Evolutionary conservation across 2,888 invertebrate species (phyloP).

Genomic region (Charanyca ferruginea): DNA sequence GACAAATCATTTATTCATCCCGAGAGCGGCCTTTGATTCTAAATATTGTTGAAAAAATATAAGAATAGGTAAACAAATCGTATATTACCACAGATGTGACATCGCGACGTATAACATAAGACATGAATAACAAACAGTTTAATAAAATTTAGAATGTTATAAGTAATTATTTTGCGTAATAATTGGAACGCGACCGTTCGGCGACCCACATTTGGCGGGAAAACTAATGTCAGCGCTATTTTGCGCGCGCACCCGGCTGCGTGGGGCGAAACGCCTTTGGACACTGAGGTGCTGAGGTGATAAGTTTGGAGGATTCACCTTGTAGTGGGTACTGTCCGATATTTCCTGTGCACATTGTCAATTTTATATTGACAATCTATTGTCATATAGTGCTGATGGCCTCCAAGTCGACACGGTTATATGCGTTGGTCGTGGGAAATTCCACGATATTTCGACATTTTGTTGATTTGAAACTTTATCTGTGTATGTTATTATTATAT

Average conservation of each 20-base stretch:
- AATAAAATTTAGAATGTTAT: constrained; percentile 59
- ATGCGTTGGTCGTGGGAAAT: no score
- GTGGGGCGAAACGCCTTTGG: constrained; percentile 67
- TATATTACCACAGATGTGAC: constrained; percentile 77
- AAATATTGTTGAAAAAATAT: neutral
- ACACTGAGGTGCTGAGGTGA: constrained; percentile 59
- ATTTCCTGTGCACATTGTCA: constrained; percentile 40
- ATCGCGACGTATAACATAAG: constrained; percentile 63
- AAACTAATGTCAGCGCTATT: constrained; percentile 84
- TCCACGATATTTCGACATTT: no score
- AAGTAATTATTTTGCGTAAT: constrained; percentile 63
- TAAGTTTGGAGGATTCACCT: constrained; percentile 68
- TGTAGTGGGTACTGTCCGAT: constrained; percentile 55
- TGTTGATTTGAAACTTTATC: no score
- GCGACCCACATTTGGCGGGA: constrained; percentile 82
- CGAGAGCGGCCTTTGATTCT: neutral
- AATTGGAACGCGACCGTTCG: constrained; percentile 69
- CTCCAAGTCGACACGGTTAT: no score
- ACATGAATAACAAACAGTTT: constrained; percentile 52
- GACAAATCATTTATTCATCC: neutral
- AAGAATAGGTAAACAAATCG: constrained; percentile 7
- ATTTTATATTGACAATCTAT: neutral
- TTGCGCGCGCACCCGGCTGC: constrained; percentile 76
- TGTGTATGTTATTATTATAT: no score
- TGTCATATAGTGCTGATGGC: neutral